A percentile compares a stretch with the other conserved stretches of the same genome.
Evolutionary conservation across 2,797 vertebrate genomes (phyloP).

Genomic region (Acanthopagrus latus): DNA sequence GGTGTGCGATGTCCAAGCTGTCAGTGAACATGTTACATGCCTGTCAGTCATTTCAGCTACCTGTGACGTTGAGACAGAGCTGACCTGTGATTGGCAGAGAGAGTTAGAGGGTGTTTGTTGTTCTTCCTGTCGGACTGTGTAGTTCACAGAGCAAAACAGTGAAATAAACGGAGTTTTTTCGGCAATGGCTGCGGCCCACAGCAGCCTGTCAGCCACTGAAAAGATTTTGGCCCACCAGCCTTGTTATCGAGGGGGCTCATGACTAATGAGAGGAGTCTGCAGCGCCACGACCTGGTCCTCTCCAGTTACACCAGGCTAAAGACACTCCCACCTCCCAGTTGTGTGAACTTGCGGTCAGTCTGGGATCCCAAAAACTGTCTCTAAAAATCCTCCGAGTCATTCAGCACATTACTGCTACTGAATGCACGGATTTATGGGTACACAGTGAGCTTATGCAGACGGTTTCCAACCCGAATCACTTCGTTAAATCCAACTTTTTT

Average conservation of each 20-base stretch:
- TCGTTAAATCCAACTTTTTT: background rate
- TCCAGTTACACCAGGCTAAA: background rate
- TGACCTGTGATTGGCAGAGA: background rate
- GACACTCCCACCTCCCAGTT: constrained; percentile 35
- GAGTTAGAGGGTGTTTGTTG: background rate
- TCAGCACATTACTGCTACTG: background rate
- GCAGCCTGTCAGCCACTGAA: background rate
- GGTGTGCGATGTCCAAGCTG: background rate
- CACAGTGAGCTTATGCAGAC: background rate
- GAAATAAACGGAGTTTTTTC: background rate
- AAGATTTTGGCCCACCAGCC: background rate
- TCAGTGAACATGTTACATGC: background rate
- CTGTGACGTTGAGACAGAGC: background rate
- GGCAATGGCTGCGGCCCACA: background rate
- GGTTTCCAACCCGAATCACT: background rate
- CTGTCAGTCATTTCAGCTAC: background rate
- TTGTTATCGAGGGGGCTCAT: background rate
- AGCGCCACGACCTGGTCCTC: background rate
- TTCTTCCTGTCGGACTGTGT: background rate
- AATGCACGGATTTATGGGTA: background rate
- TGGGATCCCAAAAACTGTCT: background rate
- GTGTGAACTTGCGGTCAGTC: constrained; percentile 16
- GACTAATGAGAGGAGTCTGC: background rate
- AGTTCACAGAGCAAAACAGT: background rate
- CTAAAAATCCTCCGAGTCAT: background rate